A percentile compares a stretch with the other conserved stretches of the same genome.
These are phyloP conservation scores for Pheucticus melanocephalus DNA, from an alignment of 2,113 vertebrate species.

Conservation along the genomic window DNA sequence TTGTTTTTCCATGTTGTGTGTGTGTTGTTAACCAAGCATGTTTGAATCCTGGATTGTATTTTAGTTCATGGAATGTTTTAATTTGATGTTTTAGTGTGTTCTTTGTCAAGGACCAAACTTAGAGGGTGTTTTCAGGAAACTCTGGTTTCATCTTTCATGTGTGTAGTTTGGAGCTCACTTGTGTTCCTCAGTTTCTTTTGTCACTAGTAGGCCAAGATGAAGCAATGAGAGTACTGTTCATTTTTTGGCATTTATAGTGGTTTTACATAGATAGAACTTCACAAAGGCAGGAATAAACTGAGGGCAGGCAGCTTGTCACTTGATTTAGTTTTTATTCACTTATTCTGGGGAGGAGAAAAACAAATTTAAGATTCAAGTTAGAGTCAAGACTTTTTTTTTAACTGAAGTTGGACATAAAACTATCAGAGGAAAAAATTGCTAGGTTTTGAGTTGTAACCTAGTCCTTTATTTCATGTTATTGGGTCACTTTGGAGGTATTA, in stretches of 20 bases:
- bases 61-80: neutral
- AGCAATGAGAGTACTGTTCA: neutral
- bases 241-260: neutral
- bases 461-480: neutral
- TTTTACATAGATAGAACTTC: neutral
- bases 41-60: neutral
- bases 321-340: neutral
- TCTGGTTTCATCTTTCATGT: neutral
- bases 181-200: neutral
- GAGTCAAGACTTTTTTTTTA: neutral
- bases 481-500: neutral
- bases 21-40: neutral
- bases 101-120: neutral
- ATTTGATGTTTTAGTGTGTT: neutral
- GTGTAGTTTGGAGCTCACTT: neutral
- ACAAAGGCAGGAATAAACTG: neutral
- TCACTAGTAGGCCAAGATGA: neutral
- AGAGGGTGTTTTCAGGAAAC: neutral
- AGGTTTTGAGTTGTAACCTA: neutral
- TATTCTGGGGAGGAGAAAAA: neutral
- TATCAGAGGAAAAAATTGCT: neutral
- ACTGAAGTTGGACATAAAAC: neutral
- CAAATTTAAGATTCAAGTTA: neutral
- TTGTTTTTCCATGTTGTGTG: neutral
- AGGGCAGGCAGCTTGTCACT: neutral